A percentile compares a stretch with the other conserved stretches of the same genome.
These are phyloP conservation scores for Drosophila meridionalis DNA, from an alignment of 2,888 invertebrate genomes.

Conservation along the genomic window DNA sequence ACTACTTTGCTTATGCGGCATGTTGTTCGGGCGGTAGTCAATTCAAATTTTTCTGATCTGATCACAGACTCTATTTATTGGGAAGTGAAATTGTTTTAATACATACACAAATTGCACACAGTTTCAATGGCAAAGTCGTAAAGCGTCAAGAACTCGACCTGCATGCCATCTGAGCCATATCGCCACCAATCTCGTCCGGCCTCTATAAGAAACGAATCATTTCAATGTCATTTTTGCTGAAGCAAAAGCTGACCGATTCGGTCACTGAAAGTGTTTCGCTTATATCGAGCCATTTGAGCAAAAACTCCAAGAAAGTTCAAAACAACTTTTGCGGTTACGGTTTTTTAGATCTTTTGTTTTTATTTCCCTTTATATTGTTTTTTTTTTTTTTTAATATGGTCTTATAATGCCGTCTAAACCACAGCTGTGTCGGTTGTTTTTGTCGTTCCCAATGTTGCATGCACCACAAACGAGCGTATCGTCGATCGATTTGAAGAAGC, in stretches of 20 bases:
- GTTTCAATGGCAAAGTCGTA: slow-evolving; percentile 37
- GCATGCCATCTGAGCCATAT: slow-evolving; percentile 32
- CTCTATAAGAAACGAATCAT: slow-evolving; percentile 22
- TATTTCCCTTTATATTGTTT: neutral
- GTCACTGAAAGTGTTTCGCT: slow-evolving; percentile 46
- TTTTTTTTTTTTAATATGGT: slow-evolving; percentile 24
- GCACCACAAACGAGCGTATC: slow-evolving; percentile 48
- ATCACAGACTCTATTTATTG: neutral
- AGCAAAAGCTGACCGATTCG: slow-evolving; percentile 37
- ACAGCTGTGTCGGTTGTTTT: slow-evolving; percentile 55
- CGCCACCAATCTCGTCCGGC: slow-evolving; percentile 24
- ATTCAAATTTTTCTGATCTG: neutral
- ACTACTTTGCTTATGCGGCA: slow-evolving; percentile 50
- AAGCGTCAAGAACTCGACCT: slow-evolving; percentile 31
- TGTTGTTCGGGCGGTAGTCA: neutral
- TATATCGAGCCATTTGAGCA: slow-evolving; percentile 33
- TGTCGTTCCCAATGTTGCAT: slow-evolving; percentile 47
- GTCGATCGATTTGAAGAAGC: slow-evolving; percentile 38
- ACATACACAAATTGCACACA: neutral
- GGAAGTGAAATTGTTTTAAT: neutral
- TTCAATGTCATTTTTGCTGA: slow-evolving; percentile 67
- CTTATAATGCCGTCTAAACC: slow-evolving; percentile 56
- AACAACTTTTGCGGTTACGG: slow-evolving; percentile 67
- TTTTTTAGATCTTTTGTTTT: slow-evolving; percentile 23
- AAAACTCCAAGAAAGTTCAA: slow-evolving; percentile 46